Conservation (phyloP, 2,888 invertebrate genomes). For the Tiliacea aurago region DNA sequence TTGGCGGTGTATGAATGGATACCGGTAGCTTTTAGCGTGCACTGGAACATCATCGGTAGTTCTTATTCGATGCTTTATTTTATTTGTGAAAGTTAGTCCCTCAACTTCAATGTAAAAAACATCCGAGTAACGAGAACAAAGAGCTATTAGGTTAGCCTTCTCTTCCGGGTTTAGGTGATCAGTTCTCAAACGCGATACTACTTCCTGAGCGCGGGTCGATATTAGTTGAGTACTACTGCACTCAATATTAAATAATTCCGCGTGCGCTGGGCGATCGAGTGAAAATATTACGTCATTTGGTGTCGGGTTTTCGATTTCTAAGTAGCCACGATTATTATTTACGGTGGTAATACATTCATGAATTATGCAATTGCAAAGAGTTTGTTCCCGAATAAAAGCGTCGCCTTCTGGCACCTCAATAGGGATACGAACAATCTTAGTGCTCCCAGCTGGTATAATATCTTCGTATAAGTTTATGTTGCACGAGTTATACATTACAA, state of each 20-base stretch:
- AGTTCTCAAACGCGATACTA: slow-evolving; percentile 12
- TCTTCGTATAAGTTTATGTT: slow-evolving; percentile 4
- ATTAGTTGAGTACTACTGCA: neutral
- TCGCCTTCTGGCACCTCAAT: neutral
- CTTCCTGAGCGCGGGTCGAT: neutral
- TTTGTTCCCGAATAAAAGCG: neutral
- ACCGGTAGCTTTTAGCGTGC: too few relatives aligned
- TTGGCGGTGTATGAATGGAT: too few relatives aligned
- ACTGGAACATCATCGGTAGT: too few relatives aligned
- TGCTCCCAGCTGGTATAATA: neutral
- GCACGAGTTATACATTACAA: too few relatives aligned
- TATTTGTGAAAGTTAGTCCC: too few relatives aligned
- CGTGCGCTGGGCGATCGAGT: neutral
- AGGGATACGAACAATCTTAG: neutral
- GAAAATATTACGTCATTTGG: slow-evolving; percentile 15
- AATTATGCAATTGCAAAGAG: neutral
- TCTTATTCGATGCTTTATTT: too few relatives aligned
- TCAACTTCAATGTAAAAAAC: too few relatives aligned
- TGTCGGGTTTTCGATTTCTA: slow-evolving; percentile 1
- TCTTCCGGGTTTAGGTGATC: slow-evolving; percentile 15
- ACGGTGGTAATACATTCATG: neutral
- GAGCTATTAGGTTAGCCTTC: neutral
- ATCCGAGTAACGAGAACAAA: neutral
- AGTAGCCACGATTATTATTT: neutral
- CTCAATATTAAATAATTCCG: slow-evolving; percentile 8